phyloP scores from a whole-genome alignment of 2,888 invertebrate species.

The Zaprionus obscuricornis region DNA sequence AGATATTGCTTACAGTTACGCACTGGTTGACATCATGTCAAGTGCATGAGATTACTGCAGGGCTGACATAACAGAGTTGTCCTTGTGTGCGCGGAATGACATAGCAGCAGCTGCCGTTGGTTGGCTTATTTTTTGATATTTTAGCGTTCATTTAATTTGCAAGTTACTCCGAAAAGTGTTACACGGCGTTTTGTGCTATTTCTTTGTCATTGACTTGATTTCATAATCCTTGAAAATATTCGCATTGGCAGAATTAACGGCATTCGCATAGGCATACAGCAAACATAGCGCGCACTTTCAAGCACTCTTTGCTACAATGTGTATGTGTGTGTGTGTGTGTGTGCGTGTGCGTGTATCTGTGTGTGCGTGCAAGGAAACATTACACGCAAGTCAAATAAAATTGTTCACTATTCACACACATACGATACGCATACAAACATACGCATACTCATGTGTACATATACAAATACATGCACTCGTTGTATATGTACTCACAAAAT shows the following conservation, averaged over 20 bases:
- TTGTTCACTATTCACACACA: conserved; percentile 35
- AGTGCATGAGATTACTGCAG: conserved; percentile 12
- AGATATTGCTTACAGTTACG: not conserved
- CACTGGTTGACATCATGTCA: conserved; percentile 17
- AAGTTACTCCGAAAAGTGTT: conserved; percentile 26
- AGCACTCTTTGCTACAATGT: conserved; percentile 1
- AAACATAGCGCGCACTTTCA: conserved; percentile 31
- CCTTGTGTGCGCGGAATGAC: too few relatives aligned
- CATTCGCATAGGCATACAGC: conserved; percentile 46
- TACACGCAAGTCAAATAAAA: conserved; percentile 73
- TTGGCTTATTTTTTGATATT: conserved; percentile 32
- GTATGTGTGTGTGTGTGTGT: not conserved
- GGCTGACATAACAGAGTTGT: conserved; percentile 28
- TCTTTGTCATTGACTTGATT: conserved; percentile 40
- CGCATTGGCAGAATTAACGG: conserved; percentile 38
- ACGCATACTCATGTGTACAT: conserved; percentile 9
- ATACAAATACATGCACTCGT: conserved; percentile 21
- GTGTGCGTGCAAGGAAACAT: conserved; percentile 45
- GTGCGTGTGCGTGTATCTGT: conserved; percentile 27
- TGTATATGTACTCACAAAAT: conserved; percentile 65
- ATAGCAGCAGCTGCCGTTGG: not conserved
- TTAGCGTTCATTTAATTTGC: conserved; percentile 42
- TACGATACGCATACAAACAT: conserved; percentile 10
- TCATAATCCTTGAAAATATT: conserved; percentile 47
- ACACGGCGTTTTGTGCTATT: not conserved